Evolutionary conservation across 2,888 invertebrate species (phyloP), one percentile per base, ranked within the genome.

Genomic region (Platycheirus rosarum): DNA sequence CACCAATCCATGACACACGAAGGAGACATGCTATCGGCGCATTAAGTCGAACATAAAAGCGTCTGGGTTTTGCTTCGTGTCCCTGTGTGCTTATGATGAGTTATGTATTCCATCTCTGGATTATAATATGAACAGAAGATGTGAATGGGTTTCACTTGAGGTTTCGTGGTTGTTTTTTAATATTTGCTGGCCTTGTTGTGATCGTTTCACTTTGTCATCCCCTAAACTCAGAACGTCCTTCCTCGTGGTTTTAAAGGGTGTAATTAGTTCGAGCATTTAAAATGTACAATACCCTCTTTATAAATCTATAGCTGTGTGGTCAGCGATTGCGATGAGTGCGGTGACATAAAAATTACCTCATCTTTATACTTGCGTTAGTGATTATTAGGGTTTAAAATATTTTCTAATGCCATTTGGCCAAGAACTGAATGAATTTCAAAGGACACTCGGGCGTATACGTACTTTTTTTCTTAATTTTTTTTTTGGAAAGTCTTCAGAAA

Each of bases 21-120:
- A 75, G n/a, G 60, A 80, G 70, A 80, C 79, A 80, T 80, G 79
- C 79, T 65, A 80, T 80, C 79, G 69, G 79, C 79, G 75, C 79
- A 80, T 80, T 80, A 80, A 75, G 75, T 37, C 23, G 49, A 70
- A 70, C 75, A 57, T 75, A 73, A 57, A 62, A 60, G 66, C 62
- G 66, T 73, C 37, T 55, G 66, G 37, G 51, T 57, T 48, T 16
- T 29, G 37, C 23, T 42, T 62, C 37, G 53, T 46, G 65, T 18
- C 16, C 46, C 62, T 42, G 63, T 80, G 48, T 69, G 75, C 53
- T 66, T 66, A 40, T 63, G 76, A 76, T 82, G 76, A 71, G 66
- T 82, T 80, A 71, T 63, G 20, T 48, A 14, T 20, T 37, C 49
- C 63, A 48, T 63, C 32, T 63, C 49, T 63, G 16, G 74, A 44